Percentiles rank a stretch among this genome's conserved stretches.
Evolutionary conservation across 2,113 vertebrate species (phyloP).

Genomic region (Gopherus flavomarginatus): DNA sequence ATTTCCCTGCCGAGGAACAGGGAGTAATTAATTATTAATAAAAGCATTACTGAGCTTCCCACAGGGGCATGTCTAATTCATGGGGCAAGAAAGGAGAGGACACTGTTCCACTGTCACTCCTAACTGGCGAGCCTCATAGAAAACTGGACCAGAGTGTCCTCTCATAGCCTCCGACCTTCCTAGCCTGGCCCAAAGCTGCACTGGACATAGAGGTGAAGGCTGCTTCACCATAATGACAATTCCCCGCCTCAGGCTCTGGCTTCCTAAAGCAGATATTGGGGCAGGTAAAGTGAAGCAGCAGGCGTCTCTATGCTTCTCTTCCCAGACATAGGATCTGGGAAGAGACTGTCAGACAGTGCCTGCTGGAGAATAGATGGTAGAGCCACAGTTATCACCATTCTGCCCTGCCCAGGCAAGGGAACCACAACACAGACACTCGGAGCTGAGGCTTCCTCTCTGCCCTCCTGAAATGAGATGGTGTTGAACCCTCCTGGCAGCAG

Average conservation of each 20-base stretch:
- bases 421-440: background rate
- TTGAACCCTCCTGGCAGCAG: background rate
- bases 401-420: background rate
- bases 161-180: background rate
- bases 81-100: constrained; percentile 21
- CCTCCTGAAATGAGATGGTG: background rate
- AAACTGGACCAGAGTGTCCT: background rate
- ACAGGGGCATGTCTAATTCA: constrained; percentile 68
- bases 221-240: background rate
- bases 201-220: background rate
- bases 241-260: too few species aligned
- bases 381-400: fast-evolving
- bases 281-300: background rate
- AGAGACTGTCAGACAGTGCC: background rate
- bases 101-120: background rate
- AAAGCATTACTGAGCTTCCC: constrained; percentile 71
- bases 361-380: background rate
- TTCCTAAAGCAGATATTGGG: background rate
- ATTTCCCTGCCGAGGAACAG: constrained; percentile 45
- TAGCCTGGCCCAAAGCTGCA: background rate
- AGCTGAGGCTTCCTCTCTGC: background rate
- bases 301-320: background rate
- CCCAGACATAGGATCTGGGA: background rate
- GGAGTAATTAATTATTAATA: constrained; percentile 75
- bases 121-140: background rate